Conservation (phyloP, 2,888 invertebrate species). For the Patella depressa region DNA sequence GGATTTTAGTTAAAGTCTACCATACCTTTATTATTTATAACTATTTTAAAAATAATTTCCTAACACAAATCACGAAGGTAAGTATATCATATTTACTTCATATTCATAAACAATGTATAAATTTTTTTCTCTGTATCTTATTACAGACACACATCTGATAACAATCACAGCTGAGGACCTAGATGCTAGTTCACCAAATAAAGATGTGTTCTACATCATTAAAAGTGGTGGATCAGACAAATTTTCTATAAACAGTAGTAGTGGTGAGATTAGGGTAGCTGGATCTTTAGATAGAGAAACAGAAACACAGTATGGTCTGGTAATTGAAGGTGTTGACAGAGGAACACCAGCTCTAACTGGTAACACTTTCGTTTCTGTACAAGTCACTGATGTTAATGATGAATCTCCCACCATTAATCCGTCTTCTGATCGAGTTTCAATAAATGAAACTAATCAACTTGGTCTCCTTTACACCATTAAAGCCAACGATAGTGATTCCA, state of each 20-base stretch:
- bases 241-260: constrained; percentile 89
- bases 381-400: constrained; percentile 92
- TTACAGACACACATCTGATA: background rate
- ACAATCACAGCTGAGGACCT: constrained; percentile 49
- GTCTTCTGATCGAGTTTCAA: background rate
- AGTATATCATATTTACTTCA: too few species aligned
- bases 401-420: constrained; percentile 81
- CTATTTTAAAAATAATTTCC: too few species aligned
- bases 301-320: constrained; percentile 49
- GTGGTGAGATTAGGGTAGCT: constrained; percentile 87
- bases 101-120: too few species aligned
- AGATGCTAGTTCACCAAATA: constrained; percentile 77
- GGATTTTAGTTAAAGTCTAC: too few species aligned
- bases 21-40: too few species aligned
- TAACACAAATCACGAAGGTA: too few species aligned
- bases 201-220: constrained; percentile 89
- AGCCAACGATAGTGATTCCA: constrained; percentile 70
- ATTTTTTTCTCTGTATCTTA: too few species aligned
- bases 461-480: constrained; percentile 77
- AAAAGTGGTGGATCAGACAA: constrained; percentile 92
- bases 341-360: constrained; percentile 45
- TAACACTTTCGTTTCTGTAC: constrained; percentile 74
- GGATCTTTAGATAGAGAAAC: constrained; percentile 85
- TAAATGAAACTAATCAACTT: constrained; percentile 26
- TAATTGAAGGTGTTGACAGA: constrained; percentile 60